Evolutionary conservation across 2,888 invertebrate species (phyloP).

Genomic region (Lasius fuliginosus): DNA sequence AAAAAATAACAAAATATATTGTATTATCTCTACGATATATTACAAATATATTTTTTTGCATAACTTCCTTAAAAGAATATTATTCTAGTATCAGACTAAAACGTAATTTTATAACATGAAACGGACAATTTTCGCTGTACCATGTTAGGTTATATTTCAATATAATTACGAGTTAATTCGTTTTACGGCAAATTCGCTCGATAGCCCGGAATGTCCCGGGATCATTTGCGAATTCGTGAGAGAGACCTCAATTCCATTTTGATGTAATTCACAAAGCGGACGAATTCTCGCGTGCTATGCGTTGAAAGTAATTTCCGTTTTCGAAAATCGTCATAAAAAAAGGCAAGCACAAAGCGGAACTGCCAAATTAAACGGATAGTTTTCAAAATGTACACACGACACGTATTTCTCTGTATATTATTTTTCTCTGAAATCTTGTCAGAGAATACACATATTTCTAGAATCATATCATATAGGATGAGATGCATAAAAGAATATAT

Average conservation of each 20-base stretch:
- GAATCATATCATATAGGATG: conserved; percentile 15
- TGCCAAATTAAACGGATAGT: conserved; percentile 41
- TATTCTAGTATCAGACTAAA: neutral
- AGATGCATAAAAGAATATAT: neutral
- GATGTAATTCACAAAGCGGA: conserved; percentile 67
- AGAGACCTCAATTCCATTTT: conserved; percentile 50
- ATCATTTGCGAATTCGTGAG: conserved; percentile 63
- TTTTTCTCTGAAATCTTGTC: neutral
- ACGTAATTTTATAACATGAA: conserved; percentile 1
- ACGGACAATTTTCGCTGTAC: neutral
- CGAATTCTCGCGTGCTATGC: conserved; percentile 55
- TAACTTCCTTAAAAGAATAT: neutral
- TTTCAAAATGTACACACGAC: conserved; percentile 17
- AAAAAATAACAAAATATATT: conserved; percentile 1
- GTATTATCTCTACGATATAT: neutral
- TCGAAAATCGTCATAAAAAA: conserved; percentile 44
- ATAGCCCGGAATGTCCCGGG: conserved; percentile 57
- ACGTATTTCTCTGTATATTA: neutral
- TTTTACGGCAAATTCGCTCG: conserved; percentile 71
- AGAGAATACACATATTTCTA: neutral
- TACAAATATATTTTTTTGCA: neutral
- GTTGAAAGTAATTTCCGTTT: conserved; percentile 47
- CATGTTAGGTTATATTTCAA: conserved; percentile 65
- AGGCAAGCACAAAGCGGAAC: conserved; percentile 17
- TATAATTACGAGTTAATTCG: conserved; percentile 69